Percentiles rank a stretch among this genome's conserved stretches.
Evolutionary conservation across 2,797 vertebrate species (phyloP).

Genomic region (Poeciliopsis infans): DNA sequence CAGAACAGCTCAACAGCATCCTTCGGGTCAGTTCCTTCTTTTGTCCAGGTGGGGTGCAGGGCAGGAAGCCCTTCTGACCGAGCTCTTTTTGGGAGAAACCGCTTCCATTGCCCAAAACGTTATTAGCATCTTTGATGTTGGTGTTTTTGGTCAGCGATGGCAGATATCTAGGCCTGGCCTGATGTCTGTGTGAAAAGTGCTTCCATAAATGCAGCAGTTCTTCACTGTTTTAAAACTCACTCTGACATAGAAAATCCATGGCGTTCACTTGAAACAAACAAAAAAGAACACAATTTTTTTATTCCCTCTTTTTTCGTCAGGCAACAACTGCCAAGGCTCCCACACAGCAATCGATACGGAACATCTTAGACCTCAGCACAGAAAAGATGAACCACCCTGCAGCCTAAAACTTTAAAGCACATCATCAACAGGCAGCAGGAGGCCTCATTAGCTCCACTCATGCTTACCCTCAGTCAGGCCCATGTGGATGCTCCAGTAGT

Average conservation of each 20-base stretch:
- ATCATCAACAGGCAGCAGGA: slow-evolving; percentile 26
- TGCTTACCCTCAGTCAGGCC: slow-evolving; percentile 87
- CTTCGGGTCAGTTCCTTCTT: slow-evolving; percentile 84
- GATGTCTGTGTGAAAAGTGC: slow-evolving; percentile 17
- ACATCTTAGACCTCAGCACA: not conserved
- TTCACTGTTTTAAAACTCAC: not conserved
- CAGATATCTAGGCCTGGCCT: slow-evolving; percentile 82
- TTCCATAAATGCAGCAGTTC: not conserved
- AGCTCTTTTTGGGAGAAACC: slow-evolving; percentile 62
- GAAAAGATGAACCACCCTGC: not conserved
- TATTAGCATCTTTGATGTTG: slow-evolving; percentile 61
- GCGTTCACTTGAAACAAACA: not conserved
- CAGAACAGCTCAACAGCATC: slow-evolving; percentile 87
- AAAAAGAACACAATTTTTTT: not conserved
- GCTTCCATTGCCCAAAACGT: slow-evolving; percentile 40
- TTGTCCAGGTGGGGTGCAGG: slow-evolving; percentile 82
- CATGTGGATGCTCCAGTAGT: slow-evolving; percentile 96
- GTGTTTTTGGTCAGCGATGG: slow-evolving; percentile 83
- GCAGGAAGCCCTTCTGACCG: slow-evolving; percentile 74
- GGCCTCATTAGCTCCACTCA: slow-evolving; percentile 15
- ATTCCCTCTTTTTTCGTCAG: not conserved
- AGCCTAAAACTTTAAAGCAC: not conserved
- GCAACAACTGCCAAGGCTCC: not conserved
- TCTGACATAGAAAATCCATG: not conserved
- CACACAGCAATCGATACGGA: slow-evolving; percentile 12